Evolutionary conservation across 30 jellyfish, hydroid and myxozoan genomes (phyloP), one percentile per base, ranked within the genome.

Genomic region (Catostylus mosaicus): DNA sequence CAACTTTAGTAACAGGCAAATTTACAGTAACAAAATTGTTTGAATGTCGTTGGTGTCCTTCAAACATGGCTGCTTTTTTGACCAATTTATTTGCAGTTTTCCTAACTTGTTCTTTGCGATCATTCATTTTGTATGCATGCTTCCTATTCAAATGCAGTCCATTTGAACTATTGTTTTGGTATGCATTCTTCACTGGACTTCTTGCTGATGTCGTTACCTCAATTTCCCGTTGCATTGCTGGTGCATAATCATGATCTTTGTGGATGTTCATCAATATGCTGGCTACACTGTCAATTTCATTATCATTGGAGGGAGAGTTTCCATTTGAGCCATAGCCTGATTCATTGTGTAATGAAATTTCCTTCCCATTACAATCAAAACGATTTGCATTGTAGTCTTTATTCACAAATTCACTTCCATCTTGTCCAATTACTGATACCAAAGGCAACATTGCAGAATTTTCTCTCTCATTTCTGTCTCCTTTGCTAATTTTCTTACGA

Each of bases 181-280:
- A 33, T 16, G 32, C 31, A 22, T 27, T 67, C 46, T 65, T 79
- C n/a, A 26, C 82, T 3, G 81, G 89, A 48, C 82, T 79, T 16
- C 32, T 27, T 18, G 73, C 82, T 20, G 82, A 33, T 22, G 91
- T 66, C 16, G 77, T 67, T 1, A 81, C 56, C 20, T 81, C 91
- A n/a, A 81, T 56, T 33, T 81, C 91, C 12, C 80, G 70, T 52
- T 81, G 91, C 80, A 81, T 48, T 19, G 77, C 35, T 7, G 91
- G 91, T 3, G 91, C 91, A 50, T 81, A 81, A 67, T 67, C 78
- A 33, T 81, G 91, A 34, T 81, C 91, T 34, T 51, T 81, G 4
- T 73, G 83, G 12, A 81, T 81, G 3, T 67, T 61, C 26, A 32
- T 30, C 59, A 81, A 20, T 22, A 67, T 67, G 74, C 68, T 81